Base-by-base conservation (phyloP, 2,113 vertebrate species). In the Mohoua ochrocephala region DNA sequence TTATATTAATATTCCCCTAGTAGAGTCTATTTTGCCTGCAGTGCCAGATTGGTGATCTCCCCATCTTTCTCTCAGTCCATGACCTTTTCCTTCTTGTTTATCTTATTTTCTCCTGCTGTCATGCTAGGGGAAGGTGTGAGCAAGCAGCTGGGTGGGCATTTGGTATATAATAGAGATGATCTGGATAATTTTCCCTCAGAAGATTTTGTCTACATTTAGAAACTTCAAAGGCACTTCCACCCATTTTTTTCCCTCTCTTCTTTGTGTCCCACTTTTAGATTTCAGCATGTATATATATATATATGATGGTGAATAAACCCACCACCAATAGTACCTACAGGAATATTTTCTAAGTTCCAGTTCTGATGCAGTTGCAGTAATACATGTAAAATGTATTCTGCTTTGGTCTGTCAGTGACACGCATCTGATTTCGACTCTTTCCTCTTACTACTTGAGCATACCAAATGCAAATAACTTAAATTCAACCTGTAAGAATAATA, bases 231-330 rank as follows among this genome's bases (percentile, higher is more conserved):
- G 77, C 8, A 33, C 1, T 64, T 74, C 8, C 33, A 42, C 3
- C 3, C 3, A 26, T 14, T 63, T 82, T 91, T 42, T 6, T 0
- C 5, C 6, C 4, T 47, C 19, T 57, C 41, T 6, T 2, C 5
- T 50, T 63, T 50, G 7, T 52, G 39, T 68, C 9, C 8, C 7
- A 50, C 5, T 26, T 86, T 33, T 27, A 56, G 15, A 68, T 93
- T 82, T 79, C 60, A 86, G 4, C 20, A 50, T 35, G 19, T 71
- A 59, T 87, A 31, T 39, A 12, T 71, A 59, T 87, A 31, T 39
- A 12, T 37, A 65, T 44, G 8, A 24, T 30, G 37, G 6, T 73
- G 28, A 83, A 61, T 67, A 75, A 88, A 75, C 33, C 3, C 44
- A 65, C 4, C 28, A 77, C 7, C 10, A 61, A 11, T 15, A 52